Evolutionary conservation across 2,797 vertebrate genomes (phyloP), one percentile per base, ranked within the genome.

Genomic region (Luscinia luscinia): DNA sequence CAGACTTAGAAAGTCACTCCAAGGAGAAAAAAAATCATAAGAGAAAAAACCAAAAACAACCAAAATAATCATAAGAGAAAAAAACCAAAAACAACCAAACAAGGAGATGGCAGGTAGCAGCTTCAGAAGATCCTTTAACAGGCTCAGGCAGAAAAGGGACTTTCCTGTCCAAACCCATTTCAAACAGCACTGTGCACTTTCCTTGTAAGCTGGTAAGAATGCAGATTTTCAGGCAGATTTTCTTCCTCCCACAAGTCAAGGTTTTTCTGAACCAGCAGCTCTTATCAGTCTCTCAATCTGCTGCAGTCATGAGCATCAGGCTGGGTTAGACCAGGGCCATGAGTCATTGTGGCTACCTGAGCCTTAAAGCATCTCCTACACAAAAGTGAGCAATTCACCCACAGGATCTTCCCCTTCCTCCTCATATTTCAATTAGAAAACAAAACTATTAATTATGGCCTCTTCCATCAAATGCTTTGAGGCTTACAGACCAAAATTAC

Each of bases 321-420:
- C 87, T 91, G 18, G 20, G 64, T 64, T 38, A 79, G 87, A 61
- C 30, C 4, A 1, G 61, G 67, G 36, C 26, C 73, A 2, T 94
- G 95, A 97, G 70, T 96, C 96, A 96, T 5, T 76, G 87, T 63
- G 92, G 91, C 77, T 88, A 36, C 70, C 34, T 67, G 63, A 88
- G 59, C 48, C 69, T 72, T 34, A 15, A 91, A 69, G 48, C 30
- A 27, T 73, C 76, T 78, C 20, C 18, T 36, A 63, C 74, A 61
- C 58, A 34, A 48, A 78, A 84, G 5, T 51, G 79, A 26, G 48
- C 64, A 86, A 86, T 70, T 86, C 8, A 84, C 26, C 59, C 45
- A 22, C 59, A 69, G 77, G 55, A 86, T 68, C 66, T 79, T 90
- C 63, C 69, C 54, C 81, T 96, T 91, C 30, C 69, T 69, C 61